Evolutionary conservation across 2,113 vertebrate genomes (phyloP).

Genomic region (Passer domesticus): DNA sequence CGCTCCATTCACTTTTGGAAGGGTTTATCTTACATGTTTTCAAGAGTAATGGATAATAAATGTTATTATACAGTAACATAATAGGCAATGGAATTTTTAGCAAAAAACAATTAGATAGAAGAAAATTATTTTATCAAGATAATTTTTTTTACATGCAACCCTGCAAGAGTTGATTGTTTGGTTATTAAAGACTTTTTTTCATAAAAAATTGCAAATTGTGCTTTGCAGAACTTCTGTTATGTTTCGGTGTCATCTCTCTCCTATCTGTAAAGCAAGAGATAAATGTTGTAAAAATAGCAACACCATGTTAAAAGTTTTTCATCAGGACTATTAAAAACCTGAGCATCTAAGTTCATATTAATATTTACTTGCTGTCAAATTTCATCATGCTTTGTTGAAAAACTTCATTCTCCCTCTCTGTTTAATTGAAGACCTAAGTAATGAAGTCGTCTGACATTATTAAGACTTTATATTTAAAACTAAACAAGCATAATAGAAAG

Average conservation of each 20-base stretch:
- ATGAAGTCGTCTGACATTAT: not conserved
- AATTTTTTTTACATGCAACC: not conserved
- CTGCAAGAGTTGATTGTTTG: not conserved
- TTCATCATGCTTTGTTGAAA: not conserved
- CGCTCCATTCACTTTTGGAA: not conserved
- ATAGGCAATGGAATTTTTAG: not conserved
- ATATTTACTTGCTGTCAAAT: not conserved
- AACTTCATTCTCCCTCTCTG: not conserved
- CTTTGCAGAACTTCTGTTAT: not conserved
- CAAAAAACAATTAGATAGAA: not conserved
- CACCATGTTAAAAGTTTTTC: not conserved
- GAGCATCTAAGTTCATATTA: not conserved
- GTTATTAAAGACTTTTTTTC: not conserved
- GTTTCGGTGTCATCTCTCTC: not conserved
- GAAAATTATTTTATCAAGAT: not conserved
- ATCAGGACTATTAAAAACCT: not conserved
- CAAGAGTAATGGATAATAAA: not conserved
- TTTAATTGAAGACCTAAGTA: slow-evolving; percentile 30
- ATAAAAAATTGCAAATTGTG: not conserved
- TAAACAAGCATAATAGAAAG: not conserved
- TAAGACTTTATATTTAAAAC: not conserved
- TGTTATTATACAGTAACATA: not conserved
- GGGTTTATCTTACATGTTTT: not conserved
- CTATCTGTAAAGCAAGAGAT: not conserved
- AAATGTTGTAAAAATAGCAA: not conserved